Base-by-base conservation (phyloP, 2,888 invertebrate species). In the Epistrophe eligans region DNA sequence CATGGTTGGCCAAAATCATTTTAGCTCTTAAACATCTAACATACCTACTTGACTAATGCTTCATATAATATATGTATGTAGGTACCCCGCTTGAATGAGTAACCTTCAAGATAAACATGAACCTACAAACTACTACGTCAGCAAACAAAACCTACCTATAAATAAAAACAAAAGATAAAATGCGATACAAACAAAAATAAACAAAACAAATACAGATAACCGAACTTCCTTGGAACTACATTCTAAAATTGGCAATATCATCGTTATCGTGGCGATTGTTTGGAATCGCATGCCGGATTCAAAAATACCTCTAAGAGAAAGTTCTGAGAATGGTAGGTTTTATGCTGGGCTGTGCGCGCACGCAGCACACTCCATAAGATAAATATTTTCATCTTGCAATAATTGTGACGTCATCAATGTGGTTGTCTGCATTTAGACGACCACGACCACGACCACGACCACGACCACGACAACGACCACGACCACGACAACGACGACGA, bases 251-350 rank as follows among this genome's bases (percentile, higher is more conserved):
- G 66, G 66, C 66, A 66, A 45, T 45, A 66, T 66, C 45, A n/a
- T 48, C 48, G 32, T 43, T 43, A 17, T 60, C 11, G 19, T 19
- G 11, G 15, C 13, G 13, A 24, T 9, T 11, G 43, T 8, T 66
- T 45, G 28, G 35, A 45, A 62, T 62, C 43, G 17, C 43, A 64
- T 45, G 24, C 66, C 66, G 66, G 66, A 66, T 66, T 66, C 13
- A 66, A 66, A 66, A 66, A 50, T 50, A 67, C 50, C 67, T 19
- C 8, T 15, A 50, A 50, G 67, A 67, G 67, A 67, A 67, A 67
- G 67, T 67, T 50, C 50, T 15, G 4, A 64, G 45, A 64, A 64
- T 28, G 28, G n/a, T 58, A 15, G 55, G 10, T 35, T 24, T 62
- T 9, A 38, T 40, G 19, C 17, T 45, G 45, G 10, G 13, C 9